Conservation (phyloP, 2,888 invertebrate species). For the Deilephila porcellus region DNA sequence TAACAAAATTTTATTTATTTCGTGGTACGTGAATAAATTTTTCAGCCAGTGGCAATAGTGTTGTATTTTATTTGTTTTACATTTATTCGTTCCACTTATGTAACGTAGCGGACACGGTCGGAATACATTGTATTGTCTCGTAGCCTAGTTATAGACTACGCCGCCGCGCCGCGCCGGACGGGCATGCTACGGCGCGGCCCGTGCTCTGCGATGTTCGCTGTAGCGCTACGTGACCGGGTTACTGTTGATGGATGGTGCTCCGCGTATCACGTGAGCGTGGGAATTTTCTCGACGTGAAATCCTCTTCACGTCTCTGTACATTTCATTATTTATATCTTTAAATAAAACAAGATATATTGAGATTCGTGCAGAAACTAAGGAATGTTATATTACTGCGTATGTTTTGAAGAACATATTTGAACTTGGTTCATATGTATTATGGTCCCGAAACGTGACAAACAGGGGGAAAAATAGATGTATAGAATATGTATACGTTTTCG, state of each 20-base stretch:
- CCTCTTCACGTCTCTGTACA: not conserved
- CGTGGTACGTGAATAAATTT: not conserved
- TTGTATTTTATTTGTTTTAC: slow-evolving; percentile 6
- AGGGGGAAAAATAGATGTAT: too few relatives aligned
- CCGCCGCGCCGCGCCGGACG: slow-evolving; percentile 24
- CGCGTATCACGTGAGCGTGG: slow-evolving; percentile 29
- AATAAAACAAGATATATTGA: not conserved
- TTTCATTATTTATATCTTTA: not conserved
- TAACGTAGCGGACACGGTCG: slow-evolving; percentile 20
- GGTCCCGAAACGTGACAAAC: not conserved
- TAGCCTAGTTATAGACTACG: slow-evolving; percentile 58
- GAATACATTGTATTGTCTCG: slow-evolving; percentile 39
- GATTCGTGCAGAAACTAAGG: too few relatives aligned
- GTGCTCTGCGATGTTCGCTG: slow-evolving; percentile 32
- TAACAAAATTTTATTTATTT: not conserved
- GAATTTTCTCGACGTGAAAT: slow-evolving; percentile 24
- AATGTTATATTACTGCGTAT: not conserved
- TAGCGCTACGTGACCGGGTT: slow-evolving; percentile 69
- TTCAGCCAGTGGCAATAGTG: not conserved
- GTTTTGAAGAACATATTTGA: not conserved
- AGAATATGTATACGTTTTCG: not conserved
- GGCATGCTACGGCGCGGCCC: slow-evolving; percentile 43
- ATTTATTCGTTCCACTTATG: slow-evolving; percentile 13
- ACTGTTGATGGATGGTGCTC: slow-evolving; percentile 61
- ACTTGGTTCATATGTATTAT: too few relatives aligned